These are phyloP conservation scores for Elysia crispata DNA, from an alignment of 2,888 invertebrate genomes.

Conservation along the genomic window DNA sequence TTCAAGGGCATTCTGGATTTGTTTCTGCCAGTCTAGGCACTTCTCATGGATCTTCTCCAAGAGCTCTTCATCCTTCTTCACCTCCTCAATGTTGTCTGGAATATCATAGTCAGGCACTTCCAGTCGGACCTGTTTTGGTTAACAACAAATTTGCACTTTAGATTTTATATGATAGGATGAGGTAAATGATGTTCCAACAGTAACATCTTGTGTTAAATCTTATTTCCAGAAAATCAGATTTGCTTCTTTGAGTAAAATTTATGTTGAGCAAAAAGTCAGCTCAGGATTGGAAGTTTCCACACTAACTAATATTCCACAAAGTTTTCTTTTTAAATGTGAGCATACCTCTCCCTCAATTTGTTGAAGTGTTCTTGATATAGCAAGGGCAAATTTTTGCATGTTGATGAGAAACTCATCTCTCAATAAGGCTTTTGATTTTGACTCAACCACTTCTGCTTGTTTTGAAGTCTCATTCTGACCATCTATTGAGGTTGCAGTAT, in stretches of 20 bases:
- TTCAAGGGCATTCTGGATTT: conserved; percentile 71
- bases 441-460: conserved; percentile 66
- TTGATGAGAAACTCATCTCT: conserved; percentile 80
- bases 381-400: conserved; percentile 80
- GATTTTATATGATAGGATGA: too few relatives aligned
- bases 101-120: conserved; percentile 72
- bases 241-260: too few relatives aligned
- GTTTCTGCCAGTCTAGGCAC: conserved; percentile 81
- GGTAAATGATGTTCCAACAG: too few relatives aligned
- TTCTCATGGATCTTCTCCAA: conserved; percentile 79
- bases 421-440: conserved; percentile 74
- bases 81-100: conserved; percentile 76
- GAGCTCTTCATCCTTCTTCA: conserved; percentile 69
- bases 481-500: conserved; percentile 52
- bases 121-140: conserved; percentile 79
- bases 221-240: too few relatives aligned
- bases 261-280: too few relatives aligned
- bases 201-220: too few relatives aligned
- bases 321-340: too few relatives aligned
- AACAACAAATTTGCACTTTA: too few relatives aligned
- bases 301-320: too few relatives aligned
- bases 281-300: too few relatives aligned
- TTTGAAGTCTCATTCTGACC: conserved; percentile 34
- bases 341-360: conserved; percentile 85
- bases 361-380: conserved; percentile 83